Evolutionary conservation across 2,888 invertebrate genomes (phyloP).

Genomic region (Balanococcus diminutus): DNA sequence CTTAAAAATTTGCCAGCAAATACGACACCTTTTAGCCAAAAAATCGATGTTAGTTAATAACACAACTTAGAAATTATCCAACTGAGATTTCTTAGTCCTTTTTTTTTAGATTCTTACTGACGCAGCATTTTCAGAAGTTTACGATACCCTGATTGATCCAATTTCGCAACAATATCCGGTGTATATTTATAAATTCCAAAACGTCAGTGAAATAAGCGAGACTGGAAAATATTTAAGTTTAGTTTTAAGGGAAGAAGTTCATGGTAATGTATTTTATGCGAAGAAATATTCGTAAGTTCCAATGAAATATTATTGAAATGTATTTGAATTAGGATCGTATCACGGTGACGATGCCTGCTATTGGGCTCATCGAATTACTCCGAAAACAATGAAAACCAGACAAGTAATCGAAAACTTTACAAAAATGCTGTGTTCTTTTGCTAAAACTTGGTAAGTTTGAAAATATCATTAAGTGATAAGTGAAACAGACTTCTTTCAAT

Average conservation of each 20-base stretch:
- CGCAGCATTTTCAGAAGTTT: background rate
- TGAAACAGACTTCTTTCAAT: background rate
- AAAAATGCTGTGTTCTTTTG: conserved; percentile 10
- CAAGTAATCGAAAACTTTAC: background rate
- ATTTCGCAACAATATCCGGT: background rate
- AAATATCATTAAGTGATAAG: background rate
- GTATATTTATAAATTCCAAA: conserved; percentile 29
- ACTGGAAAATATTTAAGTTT: too few species aligned
- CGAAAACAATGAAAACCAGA: background rate
- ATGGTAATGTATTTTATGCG: background rate
- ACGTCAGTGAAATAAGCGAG: background rate
- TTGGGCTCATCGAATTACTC: background rate
- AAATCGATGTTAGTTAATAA: background rate
- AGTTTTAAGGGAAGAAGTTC: background rate
- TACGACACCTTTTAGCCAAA: background rate
- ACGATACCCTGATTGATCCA: background rate
- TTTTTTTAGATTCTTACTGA: background rate
- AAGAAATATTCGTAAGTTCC: too few species aligned
- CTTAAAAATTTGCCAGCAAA: background rate
- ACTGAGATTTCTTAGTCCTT: background rate
- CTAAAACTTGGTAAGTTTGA: conserved; percentile 15
- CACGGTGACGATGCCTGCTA: background rate
- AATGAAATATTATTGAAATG: too few species aligned
- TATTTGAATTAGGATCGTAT: background rate
- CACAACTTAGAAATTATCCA: background rate